Base-by-base conservation (phyloP, 1,140 invertebrate species). In the Chlorops oryzae region DNA sequence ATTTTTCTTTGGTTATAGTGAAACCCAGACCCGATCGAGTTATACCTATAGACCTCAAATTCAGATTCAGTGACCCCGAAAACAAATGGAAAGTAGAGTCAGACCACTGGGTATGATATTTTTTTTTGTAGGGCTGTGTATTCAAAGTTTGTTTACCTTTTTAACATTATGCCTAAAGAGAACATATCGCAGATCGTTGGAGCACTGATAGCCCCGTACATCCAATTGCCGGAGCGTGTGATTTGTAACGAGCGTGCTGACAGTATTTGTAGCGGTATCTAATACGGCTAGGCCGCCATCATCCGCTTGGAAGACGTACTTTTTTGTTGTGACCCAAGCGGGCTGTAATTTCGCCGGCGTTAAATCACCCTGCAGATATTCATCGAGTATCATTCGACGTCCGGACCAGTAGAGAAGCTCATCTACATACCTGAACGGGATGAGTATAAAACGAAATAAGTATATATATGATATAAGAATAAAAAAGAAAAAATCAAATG, bases 161-260 rank as follows among this genome's bases (percentile, higher is more conserved):
- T 89, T 89, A 73, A 90, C 84, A 78, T 88, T 87, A 77, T 89
- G 87, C 74, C 84, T 83, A 71, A 90, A 88, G 57, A 90, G 78
- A 59, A 90, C 86, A 70, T 83, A 89, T 65, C 84, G 84, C 57
- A 89, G 78, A 74, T 89, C 86, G 53, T 80, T 77, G 46, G 87
- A 87, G 72, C 85, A 87, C 72, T 88, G 80, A 75, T 87, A 90
- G 52, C 85, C 85, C 62, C 84, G 84, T 47, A 89, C 87, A 75
- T 89, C 88, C 55, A 90, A 77, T 74, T 89, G 87, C 65, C 86
- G 83, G 71, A 90, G 78, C 50, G 87, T 89, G 66, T 89, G 86
- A 77, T 90, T 90, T 48, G 86, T 87, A 63, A 89, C 87, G 59
- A 90, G 78, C 35, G 84, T 79, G 42, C 83, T 78, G 62, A 89